Conservation (phyloP, 2,113 vertebrate species). For the Gorsachius goisagi region DNA sequence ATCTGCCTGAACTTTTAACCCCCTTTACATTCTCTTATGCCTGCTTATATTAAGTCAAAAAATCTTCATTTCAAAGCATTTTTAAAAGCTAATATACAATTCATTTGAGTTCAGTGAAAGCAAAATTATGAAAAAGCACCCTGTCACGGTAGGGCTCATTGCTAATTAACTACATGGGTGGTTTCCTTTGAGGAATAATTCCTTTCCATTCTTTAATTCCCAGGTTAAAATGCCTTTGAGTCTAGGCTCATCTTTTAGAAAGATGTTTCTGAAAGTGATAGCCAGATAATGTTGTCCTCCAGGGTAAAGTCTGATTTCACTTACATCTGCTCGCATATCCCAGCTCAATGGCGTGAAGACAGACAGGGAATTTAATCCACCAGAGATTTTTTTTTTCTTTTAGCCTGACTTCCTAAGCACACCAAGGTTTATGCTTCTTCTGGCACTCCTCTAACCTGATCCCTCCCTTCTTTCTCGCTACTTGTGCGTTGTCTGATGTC, state of each 20-base stretch:
- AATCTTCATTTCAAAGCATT: conserved; percentile 17
- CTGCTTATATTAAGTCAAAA: neutral
- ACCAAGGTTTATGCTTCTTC: neutral
- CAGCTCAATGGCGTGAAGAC: neutral
- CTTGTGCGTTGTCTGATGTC: accelerated
- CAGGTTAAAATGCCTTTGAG: neutral
- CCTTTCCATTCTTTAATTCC: neutral
- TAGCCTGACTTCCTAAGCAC: neutral
- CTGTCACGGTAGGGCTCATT: neutral
- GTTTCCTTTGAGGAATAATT: conserved; percentile 31
- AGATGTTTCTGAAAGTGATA: neutral
- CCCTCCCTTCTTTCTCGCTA: neutral
- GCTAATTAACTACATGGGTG: conserved; percentile 24
- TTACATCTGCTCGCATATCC: neutral
- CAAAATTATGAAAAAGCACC: neutral
- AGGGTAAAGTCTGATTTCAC: neutral
- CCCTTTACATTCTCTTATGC: neutral
- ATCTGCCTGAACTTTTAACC: conserved; percentile 51
- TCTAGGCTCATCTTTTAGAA: neutral
- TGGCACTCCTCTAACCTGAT: neutral
- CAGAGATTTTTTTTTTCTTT: neutral
- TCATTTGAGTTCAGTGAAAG: conserved; percentile 1
- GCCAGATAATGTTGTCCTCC: neutral
- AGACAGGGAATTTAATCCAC: neutral
- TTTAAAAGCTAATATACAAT: conserved; percentile 3